phyloP scores from a whole-genome alignment of 2,888 invertebrate genomes.

The Drosophila picticornis region DNA sequence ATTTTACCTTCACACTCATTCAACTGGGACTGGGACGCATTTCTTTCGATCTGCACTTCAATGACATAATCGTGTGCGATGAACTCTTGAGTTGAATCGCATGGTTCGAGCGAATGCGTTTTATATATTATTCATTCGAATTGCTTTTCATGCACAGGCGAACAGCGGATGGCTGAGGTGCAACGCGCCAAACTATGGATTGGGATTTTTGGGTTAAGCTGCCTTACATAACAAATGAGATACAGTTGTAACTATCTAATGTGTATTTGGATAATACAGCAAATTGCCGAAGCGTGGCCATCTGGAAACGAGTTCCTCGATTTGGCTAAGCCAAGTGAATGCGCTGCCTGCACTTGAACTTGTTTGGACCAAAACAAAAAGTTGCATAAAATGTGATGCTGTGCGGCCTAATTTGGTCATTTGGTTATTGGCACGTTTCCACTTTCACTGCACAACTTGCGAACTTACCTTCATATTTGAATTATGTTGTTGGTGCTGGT shows the following conservation, averaged over 20 bases:
- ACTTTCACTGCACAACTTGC: slow-evolving; percentile 61
- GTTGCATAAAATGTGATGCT: slow-evolving; percentile 61
- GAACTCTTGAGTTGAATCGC: slow-evolving; percentile 34
- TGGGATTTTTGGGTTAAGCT: slow-evolving; percentile 65
- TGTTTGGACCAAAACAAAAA: slow-evolving; percentile 53
- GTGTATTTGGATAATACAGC: slow-evolving; percentile 56
- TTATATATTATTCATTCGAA: slow-evolving; percentile 3
- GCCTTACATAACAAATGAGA: slow-evolving; percentile 52
- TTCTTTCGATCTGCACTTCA: slow-evolving; percentile 40
- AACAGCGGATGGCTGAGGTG: slow-evolving; percentile 49
- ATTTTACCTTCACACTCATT: slow-evolving; percentile 60
- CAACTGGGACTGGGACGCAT: slow-evolving; percentile 50
- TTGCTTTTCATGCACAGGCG: slow-evolving; percentile 34
- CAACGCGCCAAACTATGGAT: slow-evolving; percentile 50
- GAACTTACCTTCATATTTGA: slow-evolving; percentile 69
- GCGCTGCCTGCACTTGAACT: slow-evolving; percentile 73
- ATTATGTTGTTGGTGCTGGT: slow-evolving; percentile 13
- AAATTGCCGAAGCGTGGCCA: slow-evolving; percentile 55
- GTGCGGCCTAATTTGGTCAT: slow-evolving; percentile 56
- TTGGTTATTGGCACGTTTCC: slow-evolving; percentile 46
- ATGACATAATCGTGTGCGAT: slow-evolving; percentile 62
- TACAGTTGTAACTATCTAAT: slow-evolving; percentile 13
- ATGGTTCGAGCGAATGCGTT: slow-evolving; percentile 3
- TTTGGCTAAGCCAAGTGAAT: slow-evolving; percentile 48
- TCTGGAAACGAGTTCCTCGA: slow-evolving; percentile 56